These are phyloP conservation scores for Mormyrus hasselquistii DNA, from an alignment of 2,797 vertebrate genomes.

Conservation along the genomic window DNA sequence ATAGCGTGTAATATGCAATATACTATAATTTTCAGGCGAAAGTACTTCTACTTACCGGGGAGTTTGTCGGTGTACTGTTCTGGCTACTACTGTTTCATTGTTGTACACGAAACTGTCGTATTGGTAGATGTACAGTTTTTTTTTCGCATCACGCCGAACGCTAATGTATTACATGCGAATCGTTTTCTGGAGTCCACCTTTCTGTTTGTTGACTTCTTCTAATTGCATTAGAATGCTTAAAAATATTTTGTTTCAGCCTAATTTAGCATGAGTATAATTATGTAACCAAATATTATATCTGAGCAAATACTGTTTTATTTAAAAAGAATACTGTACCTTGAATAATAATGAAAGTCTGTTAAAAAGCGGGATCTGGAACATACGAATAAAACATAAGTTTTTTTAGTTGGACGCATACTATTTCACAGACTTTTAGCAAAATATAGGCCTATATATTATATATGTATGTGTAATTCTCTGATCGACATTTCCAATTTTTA, in stretches of 20 bases:
- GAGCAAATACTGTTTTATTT: neutral
- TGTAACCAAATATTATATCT: neutral
- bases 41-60: neutral
- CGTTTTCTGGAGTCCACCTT: neutral
- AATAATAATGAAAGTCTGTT: neutral
- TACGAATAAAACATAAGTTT: neutral
- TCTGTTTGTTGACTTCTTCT: neutral
- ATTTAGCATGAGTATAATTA: neutral
- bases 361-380: neutral
- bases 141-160: neutral
- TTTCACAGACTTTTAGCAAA: neutral
- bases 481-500: neutral
- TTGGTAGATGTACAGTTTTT: neutral
- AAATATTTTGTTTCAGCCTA: neutral
- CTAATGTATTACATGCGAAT: neutral
- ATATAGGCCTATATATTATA: neutral
- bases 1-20: conserved; percentile 2
- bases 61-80: neutral
- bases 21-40: neutral
- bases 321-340: neutral
- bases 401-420: neutral
- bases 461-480: neutral
- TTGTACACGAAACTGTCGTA: neutral
- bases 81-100: neutral
- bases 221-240: neutral